Base-by-base conservation (phyloP, 2,797 vertebrate genomes). In the Crocodylus rhombifer region DNA sequence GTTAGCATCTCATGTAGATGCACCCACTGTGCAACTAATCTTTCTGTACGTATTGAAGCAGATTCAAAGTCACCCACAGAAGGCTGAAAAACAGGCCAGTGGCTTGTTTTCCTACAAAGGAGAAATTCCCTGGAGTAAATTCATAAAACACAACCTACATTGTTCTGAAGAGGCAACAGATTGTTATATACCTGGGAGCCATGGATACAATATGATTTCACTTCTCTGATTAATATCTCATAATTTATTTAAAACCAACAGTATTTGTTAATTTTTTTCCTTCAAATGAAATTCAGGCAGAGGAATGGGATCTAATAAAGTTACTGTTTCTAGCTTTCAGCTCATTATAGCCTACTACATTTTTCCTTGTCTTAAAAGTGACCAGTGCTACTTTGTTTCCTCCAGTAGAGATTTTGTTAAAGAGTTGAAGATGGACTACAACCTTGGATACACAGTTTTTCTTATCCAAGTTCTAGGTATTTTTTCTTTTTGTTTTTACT, bases 1-100 rank as follows among this genome's bases (percentile, higher is more conserved):
- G 42, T 51, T 51, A 51, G 42, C 42, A 51, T 51, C 9, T 51
- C 42, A 51, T 51, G 42, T 51, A 51, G 42, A 51, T 51, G 42
- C 42, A 51, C 91, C 79, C 69, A 71, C 12, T 62, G 25, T 42
- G 25, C 4, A 25, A 7, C 20, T 89, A 65, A 55, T 64, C 90
- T 96, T 86, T 74, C 16, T 28, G 81, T 30, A 86, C 79, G 74
- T 74, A 65, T 30, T 94, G 15, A 9, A 81, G 6, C 51, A 84
- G 87, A 26, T 83, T 92, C 87, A 86, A 93, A 87, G 61, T 88
- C 95, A 88, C 15, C 80, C 85, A 16, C 25, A 79, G 36, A 86
- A 75, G 62, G 61, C 80, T 94, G 79, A 80, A 2, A 2, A 82
- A 90, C 74, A 63, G 87, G 21, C 86, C 88, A 92, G 30, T 21